phyloP scores from a whole-genome alignment of 2,888 invertebrate genomes.

The Thecocarcelia acutangulata region DNA sequence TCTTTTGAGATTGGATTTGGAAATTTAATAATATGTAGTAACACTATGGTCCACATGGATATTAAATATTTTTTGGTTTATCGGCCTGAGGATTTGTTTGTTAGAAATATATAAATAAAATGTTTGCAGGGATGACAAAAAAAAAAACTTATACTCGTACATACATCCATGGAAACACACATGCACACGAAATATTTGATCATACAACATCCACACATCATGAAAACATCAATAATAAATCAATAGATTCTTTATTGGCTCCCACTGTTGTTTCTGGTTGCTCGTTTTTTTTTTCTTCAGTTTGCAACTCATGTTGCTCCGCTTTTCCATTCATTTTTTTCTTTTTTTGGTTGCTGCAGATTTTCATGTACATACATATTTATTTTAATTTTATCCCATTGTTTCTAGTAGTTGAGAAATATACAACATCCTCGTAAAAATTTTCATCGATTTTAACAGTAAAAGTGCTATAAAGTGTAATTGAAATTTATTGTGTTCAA shows the following conservation, averaged over 20 bases:
- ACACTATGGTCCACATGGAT: too few species aligned
- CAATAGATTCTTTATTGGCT: conserved; percentile 62
- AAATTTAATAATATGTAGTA: too few species aligned
- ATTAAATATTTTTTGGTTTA: too few species aligned
- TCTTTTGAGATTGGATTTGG: too few species aligned
- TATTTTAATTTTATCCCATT: conserved; percentile 56
- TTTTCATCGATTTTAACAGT: conserved; percentile 69
- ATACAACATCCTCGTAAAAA: conserved; percentile 36
- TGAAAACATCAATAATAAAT: conserved; percentile 66
- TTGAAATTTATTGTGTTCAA: conserved; percentile 78
- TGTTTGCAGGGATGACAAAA: too few species aligned
- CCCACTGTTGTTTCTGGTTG: conserved; percentile 39
- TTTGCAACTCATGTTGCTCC: conserved; percentile 18
- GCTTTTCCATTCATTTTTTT: conserved; percentile 1
- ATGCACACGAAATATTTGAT: conserved; percentile 42
- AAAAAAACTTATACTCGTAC: too few species aligned
- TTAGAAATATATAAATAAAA: too few species aligned
- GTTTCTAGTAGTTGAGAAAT: conserved; percentile 29
- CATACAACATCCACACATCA: conserved; percentile 58
- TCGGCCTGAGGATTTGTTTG: too few species aligned
- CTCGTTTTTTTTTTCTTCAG: conserved; percentile 6
- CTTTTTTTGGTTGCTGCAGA: not conserved
- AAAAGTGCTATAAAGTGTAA: conserved; percentile 78
- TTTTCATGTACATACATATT: conserved; percentile 27
- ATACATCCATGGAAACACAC: not conserved